Evolutionary conservation across 2,797 vertebrate species (phyloP), one percentile per base, ranked within the genome.

Genomic region (Allobates femoralis): DNA sequence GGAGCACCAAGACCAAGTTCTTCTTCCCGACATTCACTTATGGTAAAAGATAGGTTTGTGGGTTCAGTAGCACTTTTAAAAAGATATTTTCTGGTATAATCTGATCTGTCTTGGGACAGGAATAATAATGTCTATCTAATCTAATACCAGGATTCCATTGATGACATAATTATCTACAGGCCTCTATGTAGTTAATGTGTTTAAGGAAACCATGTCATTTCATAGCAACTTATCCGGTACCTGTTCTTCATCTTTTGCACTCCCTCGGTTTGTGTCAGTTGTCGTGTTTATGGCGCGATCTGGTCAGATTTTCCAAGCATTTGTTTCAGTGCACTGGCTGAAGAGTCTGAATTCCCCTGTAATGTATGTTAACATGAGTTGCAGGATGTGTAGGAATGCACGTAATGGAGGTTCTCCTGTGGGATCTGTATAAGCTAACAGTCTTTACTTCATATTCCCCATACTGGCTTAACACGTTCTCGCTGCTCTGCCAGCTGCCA

Each of bases 301-400:
- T 84, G 69, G 67, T 92, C 91, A 90, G 66, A 91, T 90, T 92
- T 93, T 92, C 91, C 91, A 80, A 87, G 89, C 81, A 79, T 50
- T 16, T 30, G 71, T 87, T 89, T 85, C 84, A 51, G 83, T 56
- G 85, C 69, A 11, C 18, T 50, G 62, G 71, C 56, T 88, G 12
- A 19, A 85, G 76, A 75, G 23, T 37, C 62, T 50, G 64, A 84
- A 75, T 75, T 80, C 18, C 23, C 69, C 67, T 74, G 69, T 79
- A 85, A 87, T 80, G 46, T 76, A 87, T 53, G 64, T 84, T 69
- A 76, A 84, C 26, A 81, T 58, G 82, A 66, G 26, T n/a, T 76
- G 41, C 50, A 75, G 32, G 78, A 79, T 87, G 82, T 87, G 86
- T 18, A 81, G 77, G 82, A 87, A 81, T 75, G 82, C 77, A 87